These are phyloP conservation scores for Diadumene lineata DNA, from an alignment of 92 coral and sea anemone genomes.

Conservation along the genomic window DNA sequence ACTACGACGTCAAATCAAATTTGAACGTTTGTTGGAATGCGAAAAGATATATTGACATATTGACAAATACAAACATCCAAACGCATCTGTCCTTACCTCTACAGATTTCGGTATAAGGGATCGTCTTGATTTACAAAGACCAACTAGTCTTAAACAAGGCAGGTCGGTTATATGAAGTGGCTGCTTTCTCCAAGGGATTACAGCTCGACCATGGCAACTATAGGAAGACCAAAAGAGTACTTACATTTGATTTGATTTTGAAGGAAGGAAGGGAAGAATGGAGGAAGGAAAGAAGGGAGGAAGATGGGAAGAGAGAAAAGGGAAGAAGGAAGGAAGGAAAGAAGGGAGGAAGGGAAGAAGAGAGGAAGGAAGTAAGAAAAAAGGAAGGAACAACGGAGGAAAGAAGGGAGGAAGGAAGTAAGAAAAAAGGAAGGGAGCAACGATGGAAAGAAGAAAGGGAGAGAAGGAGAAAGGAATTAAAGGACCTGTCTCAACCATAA, in stretches of 20 bases:
- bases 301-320: background rate
- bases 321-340: background rate
- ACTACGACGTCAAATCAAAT: too few relatives aligned
- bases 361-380: background rate
- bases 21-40: too few relatives aligned
- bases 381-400: background rate
- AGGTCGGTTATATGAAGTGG: slow-evolving; percentile 81
- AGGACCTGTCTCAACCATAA: too few relatives aligned
- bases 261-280: background rate
- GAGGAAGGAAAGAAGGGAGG: background rate
- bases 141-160: slow-evolving; percentile 79
- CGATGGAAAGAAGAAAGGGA: too few relatives aligned
- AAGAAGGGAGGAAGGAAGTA: slow-evolving; percentile 1
- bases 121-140: slow-evolving; percentile 80
- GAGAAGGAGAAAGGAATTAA: too few relatives aligned
- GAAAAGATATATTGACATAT: too few relatives aligned
- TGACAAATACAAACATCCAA: too few relatives aligned
- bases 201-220: slow-evolving; percentile 60
- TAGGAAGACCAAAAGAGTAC: background rate
- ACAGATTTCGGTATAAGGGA: slow-evolving; percentile 91
- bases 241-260: too few relatives aligned
- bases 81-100: slow-evolving; percentile 50
- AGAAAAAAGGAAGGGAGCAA: too few relatives aligned
- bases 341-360: background rate
- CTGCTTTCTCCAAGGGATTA: slow-evolving; percentile 86